Base-by-base conservation (phyloP, 2,797 vertebrate genomes). In the Diceros bicornis region DNA sequence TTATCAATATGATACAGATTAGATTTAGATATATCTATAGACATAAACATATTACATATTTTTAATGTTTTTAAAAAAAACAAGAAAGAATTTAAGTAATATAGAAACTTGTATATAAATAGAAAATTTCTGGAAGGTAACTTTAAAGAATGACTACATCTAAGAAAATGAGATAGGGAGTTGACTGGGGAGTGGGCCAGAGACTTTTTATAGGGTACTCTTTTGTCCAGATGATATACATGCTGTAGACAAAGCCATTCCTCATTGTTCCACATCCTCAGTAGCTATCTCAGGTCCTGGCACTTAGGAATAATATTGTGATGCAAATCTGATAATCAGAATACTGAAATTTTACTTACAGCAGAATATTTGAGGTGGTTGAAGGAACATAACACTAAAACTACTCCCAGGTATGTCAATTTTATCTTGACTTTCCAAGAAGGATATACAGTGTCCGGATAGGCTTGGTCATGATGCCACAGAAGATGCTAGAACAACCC, bases 401-500 rank as follows among this genome's bases (percentile, higher is more conserved):
- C 62, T 89, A 61, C 41, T 89, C 17, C 34, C 11, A 64, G 50
- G 29, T 68, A 59, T 62, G n/a, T 94, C 72, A 62, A 1, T 98
- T 96, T 98, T 27, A 92, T 97, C 92, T 97, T 98, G 92, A 91
- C 97, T 89, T 96, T 84, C 97, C 98, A 99, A 99, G 97, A 99
- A 98, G 97, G 98, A 99, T 96, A 99, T 99, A 91, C 99, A 99
- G 85, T 98, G 96, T 71, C 98, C 98, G 62, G 96, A 98, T 81
- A 98, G 64, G 78, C 77, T 32, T 52, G 99, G 99, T 91, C 99
- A 99, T 82, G 96, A 99, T 98, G 99, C 99, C 66, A 98, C 96
- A 85, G 99, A 99, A 98, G 99, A 99, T 52, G 99, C 99, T 13
- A 93, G 95, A 93, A 99, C 99, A 77, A 98, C 99, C 27, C 94